Percentiles rank a stretch among this genome's conserved stretches.
Evolutionary conservation across 2,113 vertebrate genomes (phyloP).

Genomic region (Bufo bufo): DNA sequence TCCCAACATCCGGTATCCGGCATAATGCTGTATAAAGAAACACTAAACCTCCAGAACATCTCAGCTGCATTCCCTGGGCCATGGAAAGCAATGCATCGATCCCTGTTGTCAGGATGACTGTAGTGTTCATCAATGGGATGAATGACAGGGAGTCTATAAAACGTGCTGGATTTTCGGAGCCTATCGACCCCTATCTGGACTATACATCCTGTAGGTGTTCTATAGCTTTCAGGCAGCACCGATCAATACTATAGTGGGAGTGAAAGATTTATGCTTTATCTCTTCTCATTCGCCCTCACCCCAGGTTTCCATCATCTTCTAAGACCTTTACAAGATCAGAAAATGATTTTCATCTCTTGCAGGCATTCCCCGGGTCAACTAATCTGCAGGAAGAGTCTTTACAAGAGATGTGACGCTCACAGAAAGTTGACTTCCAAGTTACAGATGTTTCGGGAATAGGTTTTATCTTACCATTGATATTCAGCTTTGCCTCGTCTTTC

Average conservation of each 20-base stretch:
- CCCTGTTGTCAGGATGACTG: not conserved
- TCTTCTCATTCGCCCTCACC: not conserved
- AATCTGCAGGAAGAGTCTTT: not conserved
- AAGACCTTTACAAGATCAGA: not conserved
- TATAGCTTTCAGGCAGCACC: not conserved
- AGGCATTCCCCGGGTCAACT: not conserved
- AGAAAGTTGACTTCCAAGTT: not conserved
- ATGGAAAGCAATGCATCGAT: too few species aligned
- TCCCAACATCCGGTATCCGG: not conserved
- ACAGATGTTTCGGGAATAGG: not conserved
- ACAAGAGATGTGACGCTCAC: not conserved
- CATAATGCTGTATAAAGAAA: not conserved
- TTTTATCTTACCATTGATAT: not conserved
- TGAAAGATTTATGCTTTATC: not conserved
- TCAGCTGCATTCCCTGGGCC: too few species aligned
- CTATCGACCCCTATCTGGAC: not conserved
- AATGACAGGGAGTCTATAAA: not conserved
- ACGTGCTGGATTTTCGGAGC: not conserved
- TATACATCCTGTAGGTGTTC: not conserved
- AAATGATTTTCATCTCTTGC: not conserved
- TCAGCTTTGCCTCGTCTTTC: not conserved
- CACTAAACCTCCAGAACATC: not conserved
- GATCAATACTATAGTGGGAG: slow-evolving; percentile 2
- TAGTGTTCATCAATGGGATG: not conserved
- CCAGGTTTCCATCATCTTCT: not conserved